Evolutionary conservation across 2,797 vertebrate species (phyloP).

Genomic region (Propithecus deckenii): DNA sequence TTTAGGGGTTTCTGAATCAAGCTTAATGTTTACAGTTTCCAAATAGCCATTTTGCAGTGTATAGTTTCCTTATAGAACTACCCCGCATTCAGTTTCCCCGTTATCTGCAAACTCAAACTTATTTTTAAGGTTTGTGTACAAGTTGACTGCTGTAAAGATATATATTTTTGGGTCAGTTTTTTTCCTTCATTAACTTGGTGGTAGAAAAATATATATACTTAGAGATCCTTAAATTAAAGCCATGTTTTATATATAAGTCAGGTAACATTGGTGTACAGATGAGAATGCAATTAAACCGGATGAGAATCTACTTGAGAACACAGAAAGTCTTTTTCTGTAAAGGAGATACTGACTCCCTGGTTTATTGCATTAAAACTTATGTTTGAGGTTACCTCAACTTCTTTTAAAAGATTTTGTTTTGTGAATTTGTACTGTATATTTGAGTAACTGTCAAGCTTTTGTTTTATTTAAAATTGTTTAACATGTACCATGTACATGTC

Average conservation of each 20-base stretch:
- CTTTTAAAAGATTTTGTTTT: slow-evolving; percentile 86
- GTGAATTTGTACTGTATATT: slow-evolving; percentile 89
- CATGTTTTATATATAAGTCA: slow-evolving; percentile 89
- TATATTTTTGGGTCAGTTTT: slow-evolving; percentile 87
- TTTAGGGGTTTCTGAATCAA: slow-evolving; percentile 77
- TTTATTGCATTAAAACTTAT: slow-evolving; percentile 87
- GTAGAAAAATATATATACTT: slow-evolving; percentile 84
- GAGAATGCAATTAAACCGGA: slow-evolving; percentile 84
- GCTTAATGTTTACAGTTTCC: slow-evolving; percentile 87
- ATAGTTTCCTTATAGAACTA: slow-evolving; percentile 79
- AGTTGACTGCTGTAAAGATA: slow-evolving; percentile 87
- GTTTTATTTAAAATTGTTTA: slow-evolving; percentile 89
- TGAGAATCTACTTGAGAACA: slow-evolving; percentile 77
- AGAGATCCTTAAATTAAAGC: slow-evolving; percentile 89
- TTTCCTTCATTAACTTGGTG: slow-evolving; percentile 86
- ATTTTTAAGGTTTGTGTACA: slow-evolving; percentile 81
- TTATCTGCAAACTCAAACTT: slow-evolving; percentile 75
- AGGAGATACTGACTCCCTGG: slow-evolving; percentile 84
- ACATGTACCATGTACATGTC: slow-evolving; percentile 90
- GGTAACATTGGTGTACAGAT: slow-evolving; percentile 86
- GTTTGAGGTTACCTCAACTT: slow-evolving; percentile 89
- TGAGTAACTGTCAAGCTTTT: slow-evolving; percentile 89
- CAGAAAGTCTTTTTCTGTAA: slow-evolving; percentile 76
- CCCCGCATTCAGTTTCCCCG: slow-evolving; percentile 66
- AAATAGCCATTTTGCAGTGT: slow-evolving; percentile 86